Base-by-base conservation (phyloP, 2,113 vertebrate species). In the Mus spicilegus region DNA sequence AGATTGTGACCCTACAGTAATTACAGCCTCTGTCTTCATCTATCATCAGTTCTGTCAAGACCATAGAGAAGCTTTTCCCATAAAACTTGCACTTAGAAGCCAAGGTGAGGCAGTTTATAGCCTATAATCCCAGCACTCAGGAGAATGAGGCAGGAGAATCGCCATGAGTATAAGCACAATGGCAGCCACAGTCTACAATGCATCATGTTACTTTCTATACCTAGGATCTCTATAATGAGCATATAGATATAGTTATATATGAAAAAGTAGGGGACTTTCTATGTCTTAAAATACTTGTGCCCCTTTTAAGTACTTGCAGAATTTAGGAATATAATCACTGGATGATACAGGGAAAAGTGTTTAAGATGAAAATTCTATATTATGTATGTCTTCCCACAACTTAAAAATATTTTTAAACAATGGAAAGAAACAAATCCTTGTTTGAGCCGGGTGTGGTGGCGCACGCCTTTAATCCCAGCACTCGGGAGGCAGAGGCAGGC, bases 251-350 rank as follows among this genome's bases (percentile, higher is more conserved):
- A 46, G 20, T 73, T 85, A 72, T 2, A 91, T 16, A 42, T 20
- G 33, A 85, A 87, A 87, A 96, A 90, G 46, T 28, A 67, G 84
- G 72, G 63, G 28, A 70, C 56, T 87, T 36, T 54, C 85, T 51
- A 20, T 42, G 28, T 63, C 28, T 91, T 78, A 26, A 85, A 91
- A 70, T 77, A 30, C 46, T 11, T 56, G 2, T 46, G 58, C 2
- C n/a, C 42, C 39, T 82, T 82, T 63, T 33, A 87, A 90, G 2
- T 87, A 65, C 30, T 72, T 93, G 58, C 73, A 90, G 49, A 93
- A 73, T 73, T 70, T 65, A 94, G 28, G 17, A 92, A 89, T 89
- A 94, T 30, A 39, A 72, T 36, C 58, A 54, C n/a, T 72, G 22
- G 75, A 84, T 22, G 42, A 13, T 63, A 84, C 12, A 65, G 22